Percentiles rank a stretch among this genome's conserved stretches.
Evolutionary conservation across 2,113 vertebrate genomes (phyloP).

Genomic region (Pitta sordida): DNA sequence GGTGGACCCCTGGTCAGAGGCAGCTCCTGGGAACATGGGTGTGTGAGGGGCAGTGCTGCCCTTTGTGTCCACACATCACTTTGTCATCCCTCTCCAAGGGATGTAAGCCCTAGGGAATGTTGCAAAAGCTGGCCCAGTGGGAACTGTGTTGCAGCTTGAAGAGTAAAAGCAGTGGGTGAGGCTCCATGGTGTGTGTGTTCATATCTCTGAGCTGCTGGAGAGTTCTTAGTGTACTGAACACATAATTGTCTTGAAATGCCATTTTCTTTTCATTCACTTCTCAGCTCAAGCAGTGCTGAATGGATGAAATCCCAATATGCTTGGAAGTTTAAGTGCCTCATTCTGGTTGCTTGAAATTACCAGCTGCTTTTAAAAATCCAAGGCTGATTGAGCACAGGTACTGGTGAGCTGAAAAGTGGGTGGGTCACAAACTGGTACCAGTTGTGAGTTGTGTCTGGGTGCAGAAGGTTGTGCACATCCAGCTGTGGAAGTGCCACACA

Average conservation of each 20-base stretch:
- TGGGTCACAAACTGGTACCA: background rate
- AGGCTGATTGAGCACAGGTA: background rate
- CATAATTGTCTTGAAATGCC: background rate
- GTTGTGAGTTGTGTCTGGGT: background rate
- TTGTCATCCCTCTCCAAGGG: background rate
- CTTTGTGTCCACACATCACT: background rate
- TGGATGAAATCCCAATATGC: background rate
- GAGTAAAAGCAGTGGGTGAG: background rate
- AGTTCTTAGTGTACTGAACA: background rate
- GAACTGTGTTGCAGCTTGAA: background rate
- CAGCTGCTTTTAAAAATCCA: background rate
- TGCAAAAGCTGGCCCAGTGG: background rate
- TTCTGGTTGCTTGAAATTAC: background rate
- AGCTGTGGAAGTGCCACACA: background rate
- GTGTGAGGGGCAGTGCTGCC: background rate
- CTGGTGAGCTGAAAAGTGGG: background rate
- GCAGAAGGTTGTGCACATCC: background rate
- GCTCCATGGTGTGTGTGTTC: background rate
- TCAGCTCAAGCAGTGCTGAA: background rate
- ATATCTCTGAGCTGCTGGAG: background rate
- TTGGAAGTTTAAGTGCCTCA: background rate
- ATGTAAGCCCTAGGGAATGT: background rate
- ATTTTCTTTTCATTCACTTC: background rate
- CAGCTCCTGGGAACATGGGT: background rate
- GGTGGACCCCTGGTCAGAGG: background rate